Percentiles rank a stretch among this genome's conserved stretches.
Conservation (phyloP, 1,140 invertebrate species). For the Drosophila micromelanica region DNA sequence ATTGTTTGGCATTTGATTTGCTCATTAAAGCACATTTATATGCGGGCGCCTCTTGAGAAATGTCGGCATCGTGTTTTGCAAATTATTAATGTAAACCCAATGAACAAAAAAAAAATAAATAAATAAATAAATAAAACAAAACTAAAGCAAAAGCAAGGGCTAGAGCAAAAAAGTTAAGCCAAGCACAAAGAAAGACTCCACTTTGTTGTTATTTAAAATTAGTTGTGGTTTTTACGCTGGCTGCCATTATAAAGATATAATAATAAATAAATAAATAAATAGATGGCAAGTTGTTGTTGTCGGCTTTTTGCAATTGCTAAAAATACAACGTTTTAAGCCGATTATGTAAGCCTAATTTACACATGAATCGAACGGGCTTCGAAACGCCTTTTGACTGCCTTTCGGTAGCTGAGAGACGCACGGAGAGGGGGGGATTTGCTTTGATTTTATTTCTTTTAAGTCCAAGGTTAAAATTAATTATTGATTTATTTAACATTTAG, state of each 20-base stretch:
- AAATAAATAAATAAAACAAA: neutral
- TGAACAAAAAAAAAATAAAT: conserved; percentile 1
- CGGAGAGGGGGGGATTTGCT: conserved; percentile 30
- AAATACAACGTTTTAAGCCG: conserved; percentile 71
- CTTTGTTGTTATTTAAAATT: conserved; percentile 64
- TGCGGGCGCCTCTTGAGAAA: conserved; percentile 63
- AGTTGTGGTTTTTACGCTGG: conserved; percentile 64
- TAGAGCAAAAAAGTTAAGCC: conserved; percentile 20
- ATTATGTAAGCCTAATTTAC: conserved; percentile 82
- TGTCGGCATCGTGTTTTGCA: conserved; percentile 44
- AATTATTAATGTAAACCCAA: conserved; percentile 38
- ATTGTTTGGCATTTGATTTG: conserved; percentile 70
- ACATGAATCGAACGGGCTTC: conserved; percentile 70
- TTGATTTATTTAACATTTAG: conserved; percentile 74
- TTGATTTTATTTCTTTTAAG: conserved; percentile 80
- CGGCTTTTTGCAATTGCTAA: conserved; percentile 79
- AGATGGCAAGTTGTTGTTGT: conserved; percentile 37
- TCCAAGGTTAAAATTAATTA: conserved; percentile 81
- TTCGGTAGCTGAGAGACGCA: conserved; percentile 29
- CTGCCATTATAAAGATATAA: conserved; percentile 31
- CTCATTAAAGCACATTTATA: conserved; percentile 60
- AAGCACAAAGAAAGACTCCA: conserved; percentile 25
- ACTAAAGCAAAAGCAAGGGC: neutral
- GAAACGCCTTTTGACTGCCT: conserved; percentile 56
- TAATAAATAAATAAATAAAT: conserved; percentile 26